Conservation (phyloP, 2,888 invertebrate species). For the Caenorhabditis sinica region DNA sequence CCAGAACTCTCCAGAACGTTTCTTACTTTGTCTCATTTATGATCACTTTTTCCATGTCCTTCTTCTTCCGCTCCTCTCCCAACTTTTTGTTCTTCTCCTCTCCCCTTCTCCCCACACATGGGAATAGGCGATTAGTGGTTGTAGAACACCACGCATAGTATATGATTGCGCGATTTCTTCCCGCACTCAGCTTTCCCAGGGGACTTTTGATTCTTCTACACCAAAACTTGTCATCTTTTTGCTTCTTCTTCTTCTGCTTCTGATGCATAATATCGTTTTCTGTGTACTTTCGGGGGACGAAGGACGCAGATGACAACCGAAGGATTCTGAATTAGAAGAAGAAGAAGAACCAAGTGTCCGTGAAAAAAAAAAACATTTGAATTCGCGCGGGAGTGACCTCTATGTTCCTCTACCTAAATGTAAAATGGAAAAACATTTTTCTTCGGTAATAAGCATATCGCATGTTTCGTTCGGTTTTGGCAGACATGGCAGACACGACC, state of each 20-base stretch:
- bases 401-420: slow-evolving; percentile 5
- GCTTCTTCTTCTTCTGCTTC: slow-evolving; percentile 4
- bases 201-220: neutral
- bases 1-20: neutral
- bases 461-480: too few species aligned
- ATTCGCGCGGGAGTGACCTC: slow-evolving; percentile 22
- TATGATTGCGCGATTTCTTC: slow-evolving; percentile 53
- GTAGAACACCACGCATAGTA: slow-evolving; percentile 56
- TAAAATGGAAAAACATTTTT: neutral
- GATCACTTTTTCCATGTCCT: neutral
- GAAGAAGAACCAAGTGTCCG: slow-evolving; percentile 2
- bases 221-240: slow-evolving; percentile 39
- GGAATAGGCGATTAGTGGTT: slow-evolving; percentile 54
- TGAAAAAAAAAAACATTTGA: slow-evolving; percentile 2
- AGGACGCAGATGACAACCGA: neutral
- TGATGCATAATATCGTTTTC: slow-evolving; percentile 9
- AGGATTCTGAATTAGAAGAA: neutral
- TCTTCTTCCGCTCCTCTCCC: neutral
- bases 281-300: slow-evolving; percentile 8
- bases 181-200: neutral
- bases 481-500: too few species aligned
- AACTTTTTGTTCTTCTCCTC: neutral
- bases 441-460: slow-evolving; percentile 39
- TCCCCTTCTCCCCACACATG: too few species aligned
- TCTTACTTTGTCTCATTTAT: neutral